A percentile compares a stretch with the other conserved stretches of the same genome.
These are phyloP conservation scores for Fregetta grallaria DNA, from an alignment of 2,113 vertebrate genomes.

Conservation along the genomic window DNA sequence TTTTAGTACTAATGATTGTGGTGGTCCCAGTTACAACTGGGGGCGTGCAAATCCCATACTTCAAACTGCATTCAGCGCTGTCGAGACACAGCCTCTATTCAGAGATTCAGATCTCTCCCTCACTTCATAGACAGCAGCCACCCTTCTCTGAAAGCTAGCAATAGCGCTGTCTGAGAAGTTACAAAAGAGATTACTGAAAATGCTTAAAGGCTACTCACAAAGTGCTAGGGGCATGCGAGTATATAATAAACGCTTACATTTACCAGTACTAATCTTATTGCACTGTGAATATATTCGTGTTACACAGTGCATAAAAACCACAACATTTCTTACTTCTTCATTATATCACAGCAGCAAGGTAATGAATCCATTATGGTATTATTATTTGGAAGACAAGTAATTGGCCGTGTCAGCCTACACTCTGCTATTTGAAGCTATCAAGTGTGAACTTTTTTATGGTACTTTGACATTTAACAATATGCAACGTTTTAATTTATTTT, in stretches of 20 bases:
- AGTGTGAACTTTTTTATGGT: not conserved
- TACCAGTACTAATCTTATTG: not conserved
- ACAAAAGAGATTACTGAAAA: not conserved
- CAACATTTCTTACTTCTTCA: not conserved
- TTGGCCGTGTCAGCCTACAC: not conserved
- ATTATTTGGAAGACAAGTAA: conserved; percentile 13
- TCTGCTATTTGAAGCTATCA: not conserved
- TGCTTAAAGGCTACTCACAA: not conserved
- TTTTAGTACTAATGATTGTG: not conserved
- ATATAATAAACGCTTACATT: not conserved
- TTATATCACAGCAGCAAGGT: not conserved
- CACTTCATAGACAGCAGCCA: not conserved
- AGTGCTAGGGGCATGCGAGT: not conserved
- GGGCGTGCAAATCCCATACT: not conserved
- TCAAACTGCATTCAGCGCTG: not conserved
- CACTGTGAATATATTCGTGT: not conserved
- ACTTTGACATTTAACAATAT: not conserved
- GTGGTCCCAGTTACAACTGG: not conserved
- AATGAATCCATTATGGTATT: not conserved
- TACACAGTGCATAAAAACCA: not conserved
- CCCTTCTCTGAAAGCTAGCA: not conserved
- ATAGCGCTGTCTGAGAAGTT: not conserved
- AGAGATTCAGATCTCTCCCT: not conserved
- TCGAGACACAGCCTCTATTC: not conserved
- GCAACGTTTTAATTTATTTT: not conserved